These are phyloP conservation scores for Eubasilissa splendida DNA, from an alignment of 2,888 invertebrate species.

Conservation along the genomic window DNA sequence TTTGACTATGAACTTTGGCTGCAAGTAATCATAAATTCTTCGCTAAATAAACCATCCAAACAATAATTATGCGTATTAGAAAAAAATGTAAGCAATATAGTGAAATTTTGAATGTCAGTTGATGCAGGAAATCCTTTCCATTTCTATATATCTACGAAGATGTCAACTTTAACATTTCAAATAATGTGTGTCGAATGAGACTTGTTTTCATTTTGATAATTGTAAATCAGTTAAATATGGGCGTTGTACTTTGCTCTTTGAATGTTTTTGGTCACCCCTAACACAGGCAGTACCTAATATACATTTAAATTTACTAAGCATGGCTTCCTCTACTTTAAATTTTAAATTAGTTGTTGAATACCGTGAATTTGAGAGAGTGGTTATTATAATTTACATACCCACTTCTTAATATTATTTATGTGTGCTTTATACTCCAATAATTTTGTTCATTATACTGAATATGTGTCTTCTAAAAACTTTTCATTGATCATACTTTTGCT, in stretches of 20 bases:
- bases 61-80: neutral
- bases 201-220: slow-evolving; percentile 17
- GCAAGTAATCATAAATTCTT: neutral
- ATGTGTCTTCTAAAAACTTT: too few species aligned
- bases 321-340: too few species aligned
- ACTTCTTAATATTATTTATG: too few species aligned
- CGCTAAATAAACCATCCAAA: neutral
- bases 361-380: too few species aligned
- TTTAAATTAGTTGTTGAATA: too few species aligned
- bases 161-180: neutral
- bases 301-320: too few species aligned
- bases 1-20: neutral
- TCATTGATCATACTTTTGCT: too few species aligned
- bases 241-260: slow-evolving; percentile 34
- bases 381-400: too few species aligned
- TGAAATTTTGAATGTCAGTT: slow-evolving; percentile 13
- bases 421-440: too few species aligned
- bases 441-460: too few species aligned
- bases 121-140: slow-evolving; percentile 1
- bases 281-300: too few species aligned
- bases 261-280: neutral
- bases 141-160: slow-evolving; percentile 3
- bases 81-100: neutral
- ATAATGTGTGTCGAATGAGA: slow-evolving; percentile 21
- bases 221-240: slow-evolving; percentile 14